Conservation (phyloP, 2,888 invertebrate species). For the Tipula vernalis region DNA sequence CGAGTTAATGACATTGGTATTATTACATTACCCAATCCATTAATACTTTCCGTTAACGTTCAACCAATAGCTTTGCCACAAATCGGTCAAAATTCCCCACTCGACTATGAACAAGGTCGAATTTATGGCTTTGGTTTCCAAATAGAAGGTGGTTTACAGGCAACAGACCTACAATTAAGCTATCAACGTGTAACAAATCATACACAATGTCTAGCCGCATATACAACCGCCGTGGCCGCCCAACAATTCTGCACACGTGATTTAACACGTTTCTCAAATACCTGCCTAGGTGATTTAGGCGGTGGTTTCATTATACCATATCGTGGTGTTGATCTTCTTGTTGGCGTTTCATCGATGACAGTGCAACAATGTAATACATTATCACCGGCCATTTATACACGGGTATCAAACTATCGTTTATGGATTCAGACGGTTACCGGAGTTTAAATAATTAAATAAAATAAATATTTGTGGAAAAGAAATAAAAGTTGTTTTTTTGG, state of each 20-base stretch:
- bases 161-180: background rate
- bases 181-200: background rate
- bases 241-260: background rate
- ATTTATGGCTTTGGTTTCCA: background rate
- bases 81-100: background rate
- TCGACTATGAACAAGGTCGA: background rate
- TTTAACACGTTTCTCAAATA: background rate
- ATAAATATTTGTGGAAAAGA: background rate
- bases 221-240: background rate
- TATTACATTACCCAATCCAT: background rate
- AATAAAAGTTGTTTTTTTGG: no score
- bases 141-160: background rate
- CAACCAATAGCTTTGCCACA: constrained; percentile 7
- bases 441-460: background rate
- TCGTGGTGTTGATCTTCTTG: background rate
- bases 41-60: background rate
- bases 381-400: background rate
- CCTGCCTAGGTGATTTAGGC: background rate
- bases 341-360: background rate
- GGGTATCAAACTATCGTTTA: background rate
- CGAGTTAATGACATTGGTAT: background rate
- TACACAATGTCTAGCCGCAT: background rate
- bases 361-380: background rate
- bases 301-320: background rate
- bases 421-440: background rate